Evolutionary conservation across 1,140 invertebrate genomes (phyloP).

Genomic region (Caenorhabditis inopinata): DNA sequence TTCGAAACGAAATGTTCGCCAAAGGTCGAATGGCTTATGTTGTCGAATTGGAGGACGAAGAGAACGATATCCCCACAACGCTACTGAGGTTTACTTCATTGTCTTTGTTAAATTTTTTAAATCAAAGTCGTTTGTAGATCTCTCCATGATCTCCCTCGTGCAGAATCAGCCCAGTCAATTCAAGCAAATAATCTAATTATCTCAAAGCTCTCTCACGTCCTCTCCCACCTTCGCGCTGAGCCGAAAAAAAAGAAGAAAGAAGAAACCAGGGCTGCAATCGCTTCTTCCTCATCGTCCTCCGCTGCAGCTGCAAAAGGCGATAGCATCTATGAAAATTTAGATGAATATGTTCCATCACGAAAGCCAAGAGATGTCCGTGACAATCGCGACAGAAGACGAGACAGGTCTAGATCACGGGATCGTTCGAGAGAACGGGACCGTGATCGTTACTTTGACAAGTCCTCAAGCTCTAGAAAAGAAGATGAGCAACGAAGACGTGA

Average conservation of each 20-base stretch:
- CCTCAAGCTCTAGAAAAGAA: background rate
- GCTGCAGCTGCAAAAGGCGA: constrained; percentile 33
- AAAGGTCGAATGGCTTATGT: constrained; percentile 96
- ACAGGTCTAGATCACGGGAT: background rate
- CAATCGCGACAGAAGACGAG: constrained; percentile 48
- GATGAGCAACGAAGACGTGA: background rate
- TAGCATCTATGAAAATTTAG: constrained; percentile 88
- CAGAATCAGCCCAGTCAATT: constrained; percentile 66
- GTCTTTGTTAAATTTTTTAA: too few species aligned
- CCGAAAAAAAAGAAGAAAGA: constrained; percentile 64
- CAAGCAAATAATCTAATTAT: constrained; percentile 61
- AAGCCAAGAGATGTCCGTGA: constrained; percentile 43
- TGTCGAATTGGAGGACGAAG: constrained; percentile 86
- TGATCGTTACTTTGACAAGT: constrained; percentile 30
- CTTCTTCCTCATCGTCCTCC: constrained; percentile 39
- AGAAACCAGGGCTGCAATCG: background rate
- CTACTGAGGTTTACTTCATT: constrained; percentile 77
- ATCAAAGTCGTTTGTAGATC: constrained; percentile 72
- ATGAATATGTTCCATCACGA: constrained; percentile 78
- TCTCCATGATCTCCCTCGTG: constrained; percentile 85
- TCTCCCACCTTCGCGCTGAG: constrained; percentile 80
- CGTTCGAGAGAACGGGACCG: constrained; percentile 19
- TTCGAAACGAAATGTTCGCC: constrained; percentile 84
- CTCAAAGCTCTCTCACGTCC: constrained; percentile 74
- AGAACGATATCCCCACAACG: constrained; percentile 92